Percentiles rank a stretch among this genome's conserved stretches.
phyloP scores from a whole-genome alignment of 1,140 invertebrate genomes.

The Glossosoma conforme region DNA sequence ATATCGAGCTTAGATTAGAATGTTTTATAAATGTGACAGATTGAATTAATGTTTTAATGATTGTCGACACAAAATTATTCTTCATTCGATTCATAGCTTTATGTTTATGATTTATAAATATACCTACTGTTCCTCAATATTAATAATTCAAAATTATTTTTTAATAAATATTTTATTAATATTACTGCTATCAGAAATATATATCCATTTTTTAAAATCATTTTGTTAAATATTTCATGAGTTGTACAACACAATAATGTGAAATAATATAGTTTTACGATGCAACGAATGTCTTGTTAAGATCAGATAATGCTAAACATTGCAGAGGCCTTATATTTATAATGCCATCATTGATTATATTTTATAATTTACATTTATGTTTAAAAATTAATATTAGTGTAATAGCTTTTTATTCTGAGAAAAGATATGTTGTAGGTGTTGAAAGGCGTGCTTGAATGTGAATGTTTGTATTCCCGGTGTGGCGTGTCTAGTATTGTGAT shows the following conservation, averaged over 20 bases:
- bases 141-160: not conserved
- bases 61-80: constrained; percentile 1
- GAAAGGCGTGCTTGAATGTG: not conserved
- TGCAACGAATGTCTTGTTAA: constrained; percentile 3
- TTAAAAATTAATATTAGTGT: not conserved
- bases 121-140: not conserved
- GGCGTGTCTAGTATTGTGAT: constrained; percentile 1
- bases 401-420: not conserved
- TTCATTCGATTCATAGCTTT: not conserved
- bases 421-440: not conserved
- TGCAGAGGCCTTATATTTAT: too few relatives aligned
- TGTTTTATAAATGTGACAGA: constrained; percentile 9
- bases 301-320: too few relatives aligned
- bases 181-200: not conserved
- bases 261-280: not conserved
- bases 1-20: not conserved
- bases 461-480: too few relatives aligned
- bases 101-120: constrained; percentile 6
- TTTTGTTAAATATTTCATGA: constrained; percentile 1
- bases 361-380: not conserved
- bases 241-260: not conserved
- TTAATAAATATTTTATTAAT: too few relatives aligned
- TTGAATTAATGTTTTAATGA: constrained; percentile 8
- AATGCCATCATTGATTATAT: not conserved
- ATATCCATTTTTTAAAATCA: constrained; percentile 1